Percentiles rank a stretch among this genome's conserved stretches.
phyloP scores from a whole-genome alignment of 1,140 invertebrate genomes.

The Colletes latitarsis region DNA sequence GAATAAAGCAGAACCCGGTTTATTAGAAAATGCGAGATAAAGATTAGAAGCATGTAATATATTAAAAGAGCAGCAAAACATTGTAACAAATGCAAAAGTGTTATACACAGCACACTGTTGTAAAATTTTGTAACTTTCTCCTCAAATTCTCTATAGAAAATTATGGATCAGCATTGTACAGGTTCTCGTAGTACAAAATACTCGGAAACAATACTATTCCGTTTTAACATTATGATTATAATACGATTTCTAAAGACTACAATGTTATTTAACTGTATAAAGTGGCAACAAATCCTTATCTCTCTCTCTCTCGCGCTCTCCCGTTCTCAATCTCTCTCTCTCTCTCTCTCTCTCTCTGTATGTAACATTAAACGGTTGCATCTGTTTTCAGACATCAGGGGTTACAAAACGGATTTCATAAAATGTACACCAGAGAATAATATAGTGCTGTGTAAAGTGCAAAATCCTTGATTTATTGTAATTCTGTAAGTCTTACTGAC shows the following conservation, averaged over 20 bases:
- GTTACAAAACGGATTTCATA: slow-evolving; percentile 37
- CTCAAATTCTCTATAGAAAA: slow-evolving; percentile 51
- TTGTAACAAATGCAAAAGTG: slow-evolving; percentile 47
- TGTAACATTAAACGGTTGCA: slow-evolving; percentile 22
- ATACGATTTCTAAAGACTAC: slow-evolving; percentile 55
- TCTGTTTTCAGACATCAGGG: slow-evolving; percentile 18
- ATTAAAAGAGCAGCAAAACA: slow-evolving; percentile 50
- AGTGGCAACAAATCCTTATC: slow-evolving; percentile 61
- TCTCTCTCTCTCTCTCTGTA: neutral
- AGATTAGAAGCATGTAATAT: slow-evolving; percentile 48
- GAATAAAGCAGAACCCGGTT: slow-evolving; percentile 51
- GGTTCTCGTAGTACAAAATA: slow-evolving; percentile 60
- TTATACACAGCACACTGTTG: slow-evolving; percentile 51
- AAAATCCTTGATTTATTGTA: slow-evolving; percentile 36
- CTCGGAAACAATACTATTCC: slow-evolving; percentile 39
- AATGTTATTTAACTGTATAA: slow-evolving; percentile 57
- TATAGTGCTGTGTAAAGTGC: slow-evolving; percentile 45
- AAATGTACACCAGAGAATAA: slow-evolving; percentile 54
- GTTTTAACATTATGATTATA: slow-evolving; percentile 52
- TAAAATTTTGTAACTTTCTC: slow-evolving; percentile 45
- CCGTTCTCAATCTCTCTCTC: too few species aligned
- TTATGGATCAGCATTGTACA: slow-evolving; percentile 54
- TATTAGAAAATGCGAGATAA: slow-evolving; percentile 53
- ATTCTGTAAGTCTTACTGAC: slow-evolving; percentile 39
- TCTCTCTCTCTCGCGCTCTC: neutral